Base-by-base conservation (phyloP, 2,888 invertebrate genomes). In the Koerneria pararmatus region DNA sequence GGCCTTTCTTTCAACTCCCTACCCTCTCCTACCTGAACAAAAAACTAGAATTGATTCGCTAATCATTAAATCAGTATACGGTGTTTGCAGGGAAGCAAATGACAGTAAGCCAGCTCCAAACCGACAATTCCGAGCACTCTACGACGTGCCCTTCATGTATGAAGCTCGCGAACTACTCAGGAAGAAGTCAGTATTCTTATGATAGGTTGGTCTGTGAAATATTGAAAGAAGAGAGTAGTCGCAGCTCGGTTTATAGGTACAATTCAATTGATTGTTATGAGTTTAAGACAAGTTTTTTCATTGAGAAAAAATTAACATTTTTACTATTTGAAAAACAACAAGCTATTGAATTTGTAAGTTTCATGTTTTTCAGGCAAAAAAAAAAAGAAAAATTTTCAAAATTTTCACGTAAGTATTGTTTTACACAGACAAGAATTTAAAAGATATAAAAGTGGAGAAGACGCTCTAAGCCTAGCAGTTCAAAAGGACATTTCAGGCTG, bases 81-180 rank as follows among this genome's bases (percentile, higher is more conserved):
- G n/a, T n/a, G n/a, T 3, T 64, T 64, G 54, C 37, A 68, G 74
- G 69, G 76, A 76, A 32, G 41, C 70, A 1, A 73, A 71, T 37
- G 74, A 68, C 3, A 72, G 69, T 22, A 67, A 69, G 41, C 53
- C 69, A n/a, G 70, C 74, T 32, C 48, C 70, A 11, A 76, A 74
- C 22, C 72, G 80, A 5, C 78, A 78, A 60, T 81, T 81, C 77
- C 71, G 93, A 79, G 93, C 95, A 0, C 88, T 98, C 0, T 99
- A 97, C 84, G 98, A 99, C 84, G 91, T 97, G 82, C 98, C 98
- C 1, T 94, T 91, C 89, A 92, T 98, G 93, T 95, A 91, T 84
- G 98, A 99, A 85, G 95, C 95, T 0, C 89, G 98, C 63, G 98
- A 99, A 86, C 97, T 91, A 84, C 87, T 99, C 46, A 88, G 98